These are phyloP conservation scores for Baccha elongata DNA, from an alignment of 2,888 invertebrate genomes.

Conservation along the genomic window DNA sequence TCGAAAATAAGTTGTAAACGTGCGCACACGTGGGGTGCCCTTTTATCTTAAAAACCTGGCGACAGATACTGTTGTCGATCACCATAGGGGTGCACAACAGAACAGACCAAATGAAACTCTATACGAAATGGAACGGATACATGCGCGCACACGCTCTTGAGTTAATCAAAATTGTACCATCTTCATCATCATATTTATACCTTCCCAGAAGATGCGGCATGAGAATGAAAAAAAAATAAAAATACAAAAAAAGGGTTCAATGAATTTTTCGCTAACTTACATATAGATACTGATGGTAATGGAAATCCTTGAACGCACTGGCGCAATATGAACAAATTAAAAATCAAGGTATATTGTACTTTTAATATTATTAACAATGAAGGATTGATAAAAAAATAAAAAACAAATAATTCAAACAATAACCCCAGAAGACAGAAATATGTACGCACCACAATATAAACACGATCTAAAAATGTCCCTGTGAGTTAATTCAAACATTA, in stretches of 20 bases:
- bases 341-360: slow-evolving; percentile 10
- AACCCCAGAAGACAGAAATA: not conserved
- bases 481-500: slow-evolving; percentile 60
- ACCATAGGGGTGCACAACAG: slow-evolving; percentile 72
- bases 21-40: slow-evolving; percentile 74
- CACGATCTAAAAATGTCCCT: slow-evolving; percentile 62
- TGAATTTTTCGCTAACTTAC: slow-evolving; percentile 59
- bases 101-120: slow-evolving; percentile 54
- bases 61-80: slow-evolving; percentile 77
- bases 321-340: slow-evolving; percentile 47
- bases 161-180: slow-evolving; percentile 73
- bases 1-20: slow-evolving; percentile 71
- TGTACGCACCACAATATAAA: slow-evolving; percentile 21
- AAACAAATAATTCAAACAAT: not conserved
- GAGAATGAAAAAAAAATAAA: slow-evolving; percentile 23
- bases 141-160: slow-evolving; percentile 61
- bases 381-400: not conserved
- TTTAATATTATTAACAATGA: slow-evolving; percentile 1
- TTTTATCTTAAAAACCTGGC: slow-evolving; percentile 75
- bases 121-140: slow-evolving; percentile 33
- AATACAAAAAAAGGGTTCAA: slow-evolving; percentile 57
- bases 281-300: slow-evolving; percentile 24
- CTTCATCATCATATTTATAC: slow-evolving; percentile 58
- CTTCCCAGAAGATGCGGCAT: slow-evolving; percentile 34
- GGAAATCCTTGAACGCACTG: slow-evolving; percentile 34